Conservation (phyloP, 2,888 invertebrate species). For the Pachliopta kotzebuea region DNA sequence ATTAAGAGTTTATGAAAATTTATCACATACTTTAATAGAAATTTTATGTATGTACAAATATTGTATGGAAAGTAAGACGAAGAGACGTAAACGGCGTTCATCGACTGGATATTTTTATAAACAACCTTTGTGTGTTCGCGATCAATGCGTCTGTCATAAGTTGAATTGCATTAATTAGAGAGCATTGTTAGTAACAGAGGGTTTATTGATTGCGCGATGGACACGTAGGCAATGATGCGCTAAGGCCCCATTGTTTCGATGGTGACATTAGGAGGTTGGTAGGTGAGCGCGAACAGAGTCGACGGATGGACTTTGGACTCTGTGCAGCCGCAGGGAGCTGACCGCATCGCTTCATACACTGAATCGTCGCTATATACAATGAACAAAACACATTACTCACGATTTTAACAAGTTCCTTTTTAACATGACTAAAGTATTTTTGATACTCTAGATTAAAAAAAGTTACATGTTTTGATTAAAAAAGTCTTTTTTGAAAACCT, state of each 20-base stretch:
- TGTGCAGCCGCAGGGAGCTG: conserved; percentile 17
- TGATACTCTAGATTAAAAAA: too few species aligned
- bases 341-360: conserved; percentile 8
- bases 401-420: too few species aligned
- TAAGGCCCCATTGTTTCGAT: conserved; percentile 12
- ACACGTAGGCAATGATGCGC: conserved; percentile 10
- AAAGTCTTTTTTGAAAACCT: too few species aligned
- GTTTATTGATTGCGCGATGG: conserved; percentile 17
- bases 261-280: conserved; percentile 14
- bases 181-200: conserved; percentile 19
- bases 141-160: conserved; percentile 12
- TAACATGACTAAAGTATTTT: too few species aligned
- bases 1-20: too few species aligned
- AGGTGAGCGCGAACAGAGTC: conserved; percentile 15
- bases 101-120: conserved; percentile 13
- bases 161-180: conserved; percentile 17
- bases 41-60: too few species aligned
- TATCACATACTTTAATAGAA: too few species aligned
- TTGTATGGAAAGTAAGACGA: not conserved
- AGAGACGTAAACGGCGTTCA: conserved; percentile 12
- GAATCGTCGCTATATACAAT: conserved; percentile 2
- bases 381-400: conserved; percentile 1
- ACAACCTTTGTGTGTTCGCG: conserved; percentile 20
- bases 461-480: too few species aligned
- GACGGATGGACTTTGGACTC: conserved; percentile 30